Base-by-base conservation (phyloP, 2,797 vertebrate species). In the Trematomus bernacchii region DNA sequence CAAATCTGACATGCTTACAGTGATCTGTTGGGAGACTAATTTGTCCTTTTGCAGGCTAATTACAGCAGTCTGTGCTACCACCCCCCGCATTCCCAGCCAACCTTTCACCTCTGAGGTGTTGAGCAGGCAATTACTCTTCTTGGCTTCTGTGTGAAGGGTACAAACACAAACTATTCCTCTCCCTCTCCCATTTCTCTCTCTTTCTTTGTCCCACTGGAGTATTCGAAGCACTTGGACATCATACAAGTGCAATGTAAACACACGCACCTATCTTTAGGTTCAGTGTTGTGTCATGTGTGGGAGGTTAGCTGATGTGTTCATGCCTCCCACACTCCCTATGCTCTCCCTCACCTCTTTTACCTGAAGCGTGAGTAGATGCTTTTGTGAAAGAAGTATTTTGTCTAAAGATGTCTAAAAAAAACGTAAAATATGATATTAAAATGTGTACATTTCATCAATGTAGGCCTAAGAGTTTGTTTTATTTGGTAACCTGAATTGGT, bases 101-200 rank as follows among this genome's bases (percentile, higher is more conserved):
- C 94, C 94, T 93, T 90, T 96, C 92, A 95, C 91, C 93, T 83
- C 82, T 0, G n/a, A 92, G 86, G 83, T 92, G 93, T 95, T 93
- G 91, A 94, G 87, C 79, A 80, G 92, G 83, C 92, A 93, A 93
- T 94, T 95, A 92, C 86, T 95, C 93, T 93, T 94, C 90, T 86
- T 82, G 83, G 94, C 93, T 93, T 92, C 95, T 91, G 83, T 93
- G 89, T 90, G 83, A 89, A 90, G 84, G 72, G 78, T 80, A 74
- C 76, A 88, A 87, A 90, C 87, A 92, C 82, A 86, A 85, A 87
- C 79, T 65, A 60, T 81, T 83, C 55, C 70, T 68, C 65, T 79
- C 58, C 16, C 55, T 73, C 65, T 53, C 66, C 66, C 77, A 70
- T 81, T 50, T 63, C 48, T 77, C 71, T 61, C 60, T 59, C 51